Evolutionary conservation across 2,888 invertebrate species (phyloP).

Genomic region (Ormia ochracea): DNA sequence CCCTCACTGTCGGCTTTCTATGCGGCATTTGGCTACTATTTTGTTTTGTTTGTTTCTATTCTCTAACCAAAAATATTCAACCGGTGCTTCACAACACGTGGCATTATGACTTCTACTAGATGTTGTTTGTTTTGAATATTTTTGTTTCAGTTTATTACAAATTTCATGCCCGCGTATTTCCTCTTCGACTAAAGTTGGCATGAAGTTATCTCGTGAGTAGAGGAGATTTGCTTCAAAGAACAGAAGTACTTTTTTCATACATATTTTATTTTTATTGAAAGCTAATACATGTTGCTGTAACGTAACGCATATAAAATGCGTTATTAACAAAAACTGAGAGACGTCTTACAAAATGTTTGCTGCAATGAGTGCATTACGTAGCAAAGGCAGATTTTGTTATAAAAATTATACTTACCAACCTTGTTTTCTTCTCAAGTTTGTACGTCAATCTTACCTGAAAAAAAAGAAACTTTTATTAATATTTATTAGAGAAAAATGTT

Average conservation of each 20-base stretch:
- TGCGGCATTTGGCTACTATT: constrained; percentile 34
- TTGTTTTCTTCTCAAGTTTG: not conserved
- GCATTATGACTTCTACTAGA: constrained; percentile 42
- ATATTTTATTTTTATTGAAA: too few species aligned
- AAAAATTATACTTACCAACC: constrained; percentile 16
- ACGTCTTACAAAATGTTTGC: not conserved
- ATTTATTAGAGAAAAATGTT: too few species aligned
- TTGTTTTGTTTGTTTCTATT: not conserved
- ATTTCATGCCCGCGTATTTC: not conserved
- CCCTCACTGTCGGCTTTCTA: constrained; percentile 37
- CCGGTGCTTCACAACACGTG: constrained; percentile 45
- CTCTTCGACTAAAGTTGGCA: not conserved
- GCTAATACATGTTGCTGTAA: too few species aligned
- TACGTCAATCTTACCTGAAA: constrained; percentile 26
- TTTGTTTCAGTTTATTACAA: not conserved
- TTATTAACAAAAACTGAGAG: too few species aligned
- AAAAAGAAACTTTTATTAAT: too few species aligned
- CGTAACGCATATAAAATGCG: too few species aligned
- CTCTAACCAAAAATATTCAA: constrained; percentile 12
- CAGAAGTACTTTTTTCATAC: too few species aligned
- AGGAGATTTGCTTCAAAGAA: not conserved
- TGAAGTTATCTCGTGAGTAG: not conserved
- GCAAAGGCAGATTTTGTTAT: not conserved
- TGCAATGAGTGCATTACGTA: not conserved
- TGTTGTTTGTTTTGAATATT: constrained; percentile 19